phyloP scores from a whole-genome alignment of 2,797 vertebrate species.

The Aplochiton taeniatus region DNA sequence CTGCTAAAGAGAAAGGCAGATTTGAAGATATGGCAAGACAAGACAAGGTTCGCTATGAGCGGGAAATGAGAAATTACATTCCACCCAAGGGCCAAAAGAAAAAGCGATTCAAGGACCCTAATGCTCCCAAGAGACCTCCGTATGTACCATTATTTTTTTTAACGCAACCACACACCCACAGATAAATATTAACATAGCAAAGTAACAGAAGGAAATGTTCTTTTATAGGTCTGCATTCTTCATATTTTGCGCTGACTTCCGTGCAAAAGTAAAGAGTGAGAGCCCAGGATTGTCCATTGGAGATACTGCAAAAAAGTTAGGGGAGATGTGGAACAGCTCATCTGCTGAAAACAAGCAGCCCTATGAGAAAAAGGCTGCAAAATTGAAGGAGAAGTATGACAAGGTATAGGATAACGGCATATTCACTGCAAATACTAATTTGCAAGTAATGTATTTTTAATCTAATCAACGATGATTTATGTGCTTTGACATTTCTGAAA shows the following conservation, averaged over 20 bases:
- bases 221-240: slow-evolving; percentile 92
- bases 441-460: too few relatives aligned
- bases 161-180: too few relatives aligned
- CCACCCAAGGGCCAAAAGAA: slow-evolving; percentile 94
- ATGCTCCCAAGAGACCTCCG: slow-evolving; percentile 98
- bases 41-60: slow-evolving; percentile 94
- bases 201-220: background rate
- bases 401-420: slow-evolving; percentile 75
- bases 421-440: background rate
- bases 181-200: too few relatives aligned
- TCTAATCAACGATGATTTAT: too few relatives aligned
- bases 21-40: slow-evolving; percentile 97
- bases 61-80: slow-evolving; percentile 94
- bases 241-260: slow-evolving; percentile 94
- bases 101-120: slow-evolving; percentile 95
- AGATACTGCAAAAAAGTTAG: slow-evolving; percentile 93
- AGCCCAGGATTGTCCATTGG: slow-evolving; percentile 89
- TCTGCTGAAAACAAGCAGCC: slow-evolving; percentile 91
- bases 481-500: background rate
- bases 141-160: slow-evolving; percentile 66
- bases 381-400: slow-evolving; percentile 98
- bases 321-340: slow-evolving; percentile 95
- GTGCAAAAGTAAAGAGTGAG: slow-evolving; percentile 92
- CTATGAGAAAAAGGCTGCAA: slow-evolving; percentile 93
- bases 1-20: slow-evolving; percentile 93